phyloP scores from a whole-genome alignment of 1,140 invertebrate species.

The Heliconius himera region DNA sequence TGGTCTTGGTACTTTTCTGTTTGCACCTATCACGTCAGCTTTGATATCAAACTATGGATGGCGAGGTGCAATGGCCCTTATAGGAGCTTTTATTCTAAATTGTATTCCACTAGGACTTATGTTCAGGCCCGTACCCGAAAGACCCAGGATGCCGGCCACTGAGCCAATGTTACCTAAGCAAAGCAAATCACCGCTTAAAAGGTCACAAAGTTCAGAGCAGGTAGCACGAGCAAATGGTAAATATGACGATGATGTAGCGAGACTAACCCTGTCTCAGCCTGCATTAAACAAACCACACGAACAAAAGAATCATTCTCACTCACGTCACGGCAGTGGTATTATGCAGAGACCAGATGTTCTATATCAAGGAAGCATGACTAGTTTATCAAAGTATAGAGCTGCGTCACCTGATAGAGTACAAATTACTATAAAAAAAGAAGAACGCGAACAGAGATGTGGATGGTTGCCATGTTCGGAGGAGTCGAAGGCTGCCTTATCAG shows the following conservation, averaged over 20 bases:
- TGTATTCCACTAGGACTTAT: conserved; percentile 92
- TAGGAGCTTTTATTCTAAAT: conserved; percentile 90
- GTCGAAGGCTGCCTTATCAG: conserved; percentile 86
- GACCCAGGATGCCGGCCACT: conserved; percentile 65
- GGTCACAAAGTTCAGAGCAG: conserved; percentile 82
- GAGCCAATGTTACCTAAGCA: conserved; percentile 72
- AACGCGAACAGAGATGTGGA: conserved; percentile 77
- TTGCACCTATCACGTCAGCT: conserved; percentile 88
- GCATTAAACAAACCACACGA: conserved; percentile 79
- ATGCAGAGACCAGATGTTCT: conserved; percentile 93
- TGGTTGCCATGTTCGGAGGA: conserved; percentile 82
- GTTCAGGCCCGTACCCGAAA: conserved; percentile 85
- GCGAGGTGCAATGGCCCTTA: conserved; percentile 90
- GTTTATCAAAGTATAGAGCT: conserved; percentile 68
- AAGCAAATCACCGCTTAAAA: conserved; percentile 71
- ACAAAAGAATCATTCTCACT: conserved; percentile 55
- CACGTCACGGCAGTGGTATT: conserved; percentile 85
- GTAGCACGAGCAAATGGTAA: conserved; percentile 71
- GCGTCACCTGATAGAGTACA: conserved; percentile 69
- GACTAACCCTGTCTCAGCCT: conserved; percentile 85
- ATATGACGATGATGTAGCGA: conserved; percentile 75
- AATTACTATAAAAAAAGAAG: conserved; percentile 49
- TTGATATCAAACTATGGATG: conserved; percentile 86
- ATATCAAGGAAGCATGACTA: conserved; percentile 90
- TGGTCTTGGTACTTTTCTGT: conserved; percentile 92